These are phyloP conservation scores for Microchrysa polita DNA, from an alignment of 2,888 invertebrate genomes.

Conservation along the genomic window DNA sequence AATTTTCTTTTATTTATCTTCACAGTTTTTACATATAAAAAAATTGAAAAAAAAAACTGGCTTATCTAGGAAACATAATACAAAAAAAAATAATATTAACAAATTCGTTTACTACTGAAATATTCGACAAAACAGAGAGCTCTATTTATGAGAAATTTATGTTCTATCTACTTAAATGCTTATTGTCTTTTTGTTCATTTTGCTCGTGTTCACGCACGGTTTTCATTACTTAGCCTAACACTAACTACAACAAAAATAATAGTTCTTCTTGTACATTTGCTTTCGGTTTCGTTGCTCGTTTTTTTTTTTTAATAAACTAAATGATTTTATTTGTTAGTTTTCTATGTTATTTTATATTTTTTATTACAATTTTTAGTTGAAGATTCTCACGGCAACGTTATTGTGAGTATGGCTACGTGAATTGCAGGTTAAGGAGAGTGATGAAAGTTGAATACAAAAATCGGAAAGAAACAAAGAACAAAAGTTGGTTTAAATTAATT, in stretches of 20 bases:
- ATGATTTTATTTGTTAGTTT: too few species aligned
- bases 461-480: too few species aligned
- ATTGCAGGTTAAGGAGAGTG: too few species aligned
- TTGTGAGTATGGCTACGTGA: too few species aligned
- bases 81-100: conserved; percentile 31
- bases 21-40: neutral
- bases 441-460: too few species aligned
- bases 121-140: conserved; percentile 30
- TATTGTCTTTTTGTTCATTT: conserved; percentile 16
- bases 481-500: too few species aligned
- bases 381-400: too few species aligned
- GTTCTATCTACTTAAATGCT: conserved; percentile 10
- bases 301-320: neutral
- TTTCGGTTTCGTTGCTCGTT: conserved; percentile 19
- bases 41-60: conserved; percentile 1
- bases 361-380: too few species aligned
- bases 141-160: neutral
- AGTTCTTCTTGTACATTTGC: conserved; percentile 41
- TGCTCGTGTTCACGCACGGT: neutral
- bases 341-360: too few species aligned
- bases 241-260: neutral
- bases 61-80: conserved; percentile 14
- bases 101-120: conserved; percentile 14
- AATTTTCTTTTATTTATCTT: conserved; percentile 10
- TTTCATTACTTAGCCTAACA: neutral